phyloP scores from a whole-genome alignment of 2,797 vertebrate species.

The Geotrypetes seraphini region DNA sequence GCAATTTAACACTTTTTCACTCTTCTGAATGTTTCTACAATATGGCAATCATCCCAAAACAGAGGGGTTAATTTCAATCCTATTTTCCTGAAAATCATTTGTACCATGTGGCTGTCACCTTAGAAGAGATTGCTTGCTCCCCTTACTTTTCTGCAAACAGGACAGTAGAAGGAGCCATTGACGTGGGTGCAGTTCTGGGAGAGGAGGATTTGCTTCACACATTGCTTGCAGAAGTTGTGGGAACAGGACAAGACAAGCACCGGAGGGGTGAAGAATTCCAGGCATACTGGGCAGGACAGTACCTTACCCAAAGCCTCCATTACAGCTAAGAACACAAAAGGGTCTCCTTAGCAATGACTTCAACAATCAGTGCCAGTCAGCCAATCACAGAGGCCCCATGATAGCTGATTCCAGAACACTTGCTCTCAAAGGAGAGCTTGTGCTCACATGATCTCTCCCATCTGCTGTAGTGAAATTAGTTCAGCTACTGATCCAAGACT shows the following conservation, averaged over 20 bases:
- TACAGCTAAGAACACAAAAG: neutral
- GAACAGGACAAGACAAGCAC: conserved; percentile 20
- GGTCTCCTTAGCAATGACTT: too few relatives aligned
- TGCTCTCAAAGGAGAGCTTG: too few relatives aligned
- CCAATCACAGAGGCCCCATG: too few relatives aligned
- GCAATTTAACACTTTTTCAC: too few relatives aligned
- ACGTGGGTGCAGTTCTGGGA: conserved; percentile 1
- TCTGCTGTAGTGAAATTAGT: too few relatives aligned
- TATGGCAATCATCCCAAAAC: too few relatives aligned
- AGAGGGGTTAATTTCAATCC: too few relatives aligned
- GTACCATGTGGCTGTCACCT: too few relatives aligned
- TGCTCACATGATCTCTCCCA: too few relatives aligned
- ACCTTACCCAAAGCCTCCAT: conserved; percentile 8
- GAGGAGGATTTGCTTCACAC: conserved; percentile 20
- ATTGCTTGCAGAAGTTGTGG: conserved; percentile 27
- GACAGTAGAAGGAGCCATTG: conserved; percentile 9
- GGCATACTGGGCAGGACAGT: conserved; percentile 10
- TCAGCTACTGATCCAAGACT: too few relatives aligned
- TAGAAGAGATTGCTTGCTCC: neutral
- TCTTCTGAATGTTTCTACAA: too few relatives aligned
- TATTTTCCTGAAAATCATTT: too few relatives aligned
- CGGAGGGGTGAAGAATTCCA: conserved; percentile 13
- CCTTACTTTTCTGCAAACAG: conserved; percentile 22
- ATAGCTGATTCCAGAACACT: conserved; percentile 6
- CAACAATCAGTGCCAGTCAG: neutral